Conservation (phyloP, 1,140 invertebrate genomes). For the Neodiprion pinetum region DNA sequence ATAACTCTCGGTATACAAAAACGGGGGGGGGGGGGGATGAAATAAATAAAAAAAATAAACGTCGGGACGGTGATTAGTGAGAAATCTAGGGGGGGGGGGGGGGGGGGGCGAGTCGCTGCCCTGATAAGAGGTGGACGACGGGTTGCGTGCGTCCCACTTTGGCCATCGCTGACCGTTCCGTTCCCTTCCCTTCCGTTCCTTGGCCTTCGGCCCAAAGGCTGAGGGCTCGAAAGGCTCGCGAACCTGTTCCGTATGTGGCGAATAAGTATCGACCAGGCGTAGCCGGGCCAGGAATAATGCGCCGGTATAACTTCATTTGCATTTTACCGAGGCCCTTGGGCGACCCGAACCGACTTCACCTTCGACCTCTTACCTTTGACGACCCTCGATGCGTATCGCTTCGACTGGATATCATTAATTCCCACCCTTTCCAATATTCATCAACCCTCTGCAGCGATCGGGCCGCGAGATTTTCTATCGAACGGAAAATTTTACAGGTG, state of each 20-base stretch:
- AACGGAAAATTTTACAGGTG: too few species aligned
- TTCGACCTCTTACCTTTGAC: not conserved
- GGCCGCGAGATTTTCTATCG: too few species aligned
- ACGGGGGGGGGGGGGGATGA: too few species aligned
- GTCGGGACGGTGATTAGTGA: not conserved
- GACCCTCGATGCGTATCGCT: too few species aligned
- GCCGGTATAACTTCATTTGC: not conserved
- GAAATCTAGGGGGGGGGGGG: not conserved
- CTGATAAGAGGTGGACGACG: not conserved
- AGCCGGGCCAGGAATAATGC: not conserved
- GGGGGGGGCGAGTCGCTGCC: not conserved
- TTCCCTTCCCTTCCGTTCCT: not conserved
- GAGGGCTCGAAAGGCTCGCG: not conserved
- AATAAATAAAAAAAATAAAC: too few species aligned
- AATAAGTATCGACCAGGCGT: slow-evolving; percentile 3
- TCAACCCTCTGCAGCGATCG: too few species aligned
- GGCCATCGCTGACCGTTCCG: not conserved
- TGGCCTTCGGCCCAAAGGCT: not conserved
- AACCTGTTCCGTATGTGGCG: not conserved
- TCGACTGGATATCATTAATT: too few species aligned
- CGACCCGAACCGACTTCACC: not conserved
- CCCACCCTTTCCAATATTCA: too few species aligned
- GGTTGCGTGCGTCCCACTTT: slow-evolving; percentile 1
- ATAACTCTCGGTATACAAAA: too few species aligned
- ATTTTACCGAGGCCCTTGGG: not conserved